Percentiles rank a stretch among this genome's conserved stretches.
phyloP scores from a whole-genome alignment of 2,113 vertebrate species.

The Calcarius ornatus region DNA sequence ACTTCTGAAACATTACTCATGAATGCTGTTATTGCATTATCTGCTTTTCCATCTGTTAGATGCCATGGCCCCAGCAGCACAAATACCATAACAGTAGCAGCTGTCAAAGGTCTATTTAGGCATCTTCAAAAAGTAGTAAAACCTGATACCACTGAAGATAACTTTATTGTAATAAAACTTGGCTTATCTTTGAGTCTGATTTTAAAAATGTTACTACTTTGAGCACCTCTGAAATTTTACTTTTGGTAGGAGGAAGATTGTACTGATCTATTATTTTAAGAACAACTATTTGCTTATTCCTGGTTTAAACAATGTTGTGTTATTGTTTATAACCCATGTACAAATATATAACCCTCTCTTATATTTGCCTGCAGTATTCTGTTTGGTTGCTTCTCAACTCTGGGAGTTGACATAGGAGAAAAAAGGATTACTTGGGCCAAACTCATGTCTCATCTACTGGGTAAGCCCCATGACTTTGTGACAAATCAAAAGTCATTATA shows the following conservation, averaged over 20 bases:
- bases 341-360: not conserved
- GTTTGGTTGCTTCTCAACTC: not conserved
- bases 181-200: not conserved
- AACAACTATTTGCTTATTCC: not conserved
- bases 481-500: not conserved
- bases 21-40: conserved; percentile 19
- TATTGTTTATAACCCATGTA: not conserved
- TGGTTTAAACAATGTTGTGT: not conserved
- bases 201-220: not conserved
- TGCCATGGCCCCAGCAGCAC: not conserved
- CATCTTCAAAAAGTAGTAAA: not conserved
- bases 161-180: too few relatives aligned
- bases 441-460: not conserved
- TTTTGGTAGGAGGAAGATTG: not conserved
- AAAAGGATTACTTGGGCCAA: not conserved
- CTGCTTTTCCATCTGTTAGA: conserved; percentile 34
- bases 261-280: not conserved
- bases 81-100: conserved; percentile 26
- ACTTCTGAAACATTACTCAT: not conserved
- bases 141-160: not conserved
- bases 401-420: not conserved
- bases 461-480: not conserved
- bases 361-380: not conserved
- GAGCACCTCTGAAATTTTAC: not conserved
- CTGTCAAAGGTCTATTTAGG: conserved; percentile 33